These are phyloP conservation scores for Fragum sueziense DNA, from an alignment of 2,888 invertebrate species.

Conservation along the genomic window DNA sequence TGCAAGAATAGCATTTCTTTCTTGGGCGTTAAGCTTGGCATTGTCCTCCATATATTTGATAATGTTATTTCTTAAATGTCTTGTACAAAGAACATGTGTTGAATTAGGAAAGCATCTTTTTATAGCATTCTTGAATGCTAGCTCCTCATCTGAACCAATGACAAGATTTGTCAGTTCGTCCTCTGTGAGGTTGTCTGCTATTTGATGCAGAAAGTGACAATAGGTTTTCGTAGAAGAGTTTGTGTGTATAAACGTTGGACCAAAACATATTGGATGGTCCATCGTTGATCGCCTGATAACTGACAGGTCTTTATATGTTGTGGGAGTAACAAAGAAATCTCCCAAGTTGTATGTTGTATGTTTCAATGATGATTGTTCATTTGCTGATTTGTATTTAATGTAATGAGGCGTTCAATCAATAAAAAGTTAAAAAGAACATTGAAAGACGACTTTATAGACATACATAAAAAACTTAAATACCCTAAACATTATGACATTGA, in stretches of 20 bases:
- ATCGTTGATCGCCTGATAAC: constrained; percentile 8
- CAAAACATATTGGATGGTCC: constrained; percentile 41
- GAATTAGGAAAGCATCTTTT: too few relatives aligned
- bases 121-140: too few relatives aligned
- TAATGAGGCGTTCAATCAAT: background rate
- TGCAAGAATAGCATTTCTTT: too few relatives aligned
- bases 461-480: background rate
- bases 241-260: constrained; percentile 38
- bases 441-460: background rate
- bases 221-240: constrained; percentile 37
- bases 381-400: background rate
- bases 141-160: too few relatives aligned
- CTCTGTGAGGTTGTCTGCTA: constrained; percentile 38
- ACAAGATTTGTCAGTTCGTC: too few relatives aligned
- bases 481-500: constrained; percentile 18
- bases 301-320: constrained; percentile 40
- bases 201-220: constrained; percentile 27
- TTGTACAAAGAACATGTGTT: too few relatives aligned
- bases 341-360: constrained; percentile 49
- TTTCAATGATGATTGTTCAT: background rate
- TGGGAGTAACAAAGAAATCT: constrained; percentile 44
- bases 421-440: background rate
- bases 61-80: too few relatives aligned
- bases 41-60: too few relatives aligned
- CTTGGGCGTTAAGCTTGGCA: too few relatives aligned